phyloP scores from a whole-genome alignment of 2,888 invertebrate genomes.

The Agrotis ipsilon region DNA sequence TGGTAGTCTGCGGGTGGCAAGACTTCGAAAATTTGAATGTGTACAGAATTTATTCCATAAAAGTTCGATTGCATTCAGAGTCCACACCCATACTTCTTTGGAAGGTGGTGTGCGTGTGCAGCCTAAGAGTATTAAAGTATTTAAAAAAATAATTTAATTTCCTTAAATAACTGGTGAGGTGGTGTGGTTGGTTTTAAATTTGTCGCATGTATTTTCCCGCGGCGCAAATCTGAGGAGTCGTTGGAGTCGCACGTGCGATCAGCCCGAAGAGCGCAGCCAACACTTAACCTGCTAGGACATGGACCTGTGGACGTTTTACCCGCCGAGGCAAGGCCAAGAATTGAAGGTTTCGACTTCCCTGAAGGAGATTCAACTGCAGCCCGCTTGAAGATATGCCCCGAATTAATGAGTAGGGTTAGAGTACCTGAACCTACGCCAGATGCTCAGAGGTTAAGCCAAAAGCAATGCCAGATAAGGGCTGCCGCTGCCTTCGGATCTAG shows the following conservation, averaged over 20 bases:
- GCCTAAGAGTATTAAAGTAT: background rate
- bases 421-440: too few relatives aligned
- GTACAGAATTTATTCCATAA: slow-evolving; percentile 9
- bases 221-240: slow-evolving; percentile 13
- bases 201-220: slow-evolving; percentile 4
- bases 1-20: slow-evolving; percentile 2
- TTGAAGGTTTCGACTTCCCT: too few relatives aligned
- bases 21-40: slow-evolving; percentile 7
- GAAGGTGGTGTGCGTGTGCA: slow-evolving; percentile 29
- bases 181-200: slow-evolving; percentile 15
- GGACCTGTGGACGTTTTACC: too few relatives aligned
- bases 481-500: too few relatives aligned
- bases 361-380: too few relatives aligned
- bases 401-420: too few relatives aligned
- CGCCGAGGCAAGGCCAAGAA: too few relatives aligned
- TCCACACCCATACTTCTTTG: slow-evolving; percentile 39
- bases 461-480: too few relatives aligned
- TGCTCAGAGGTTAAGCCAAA: too few relatives aligned
- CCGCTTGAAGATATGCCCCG: too few relatives aligned
- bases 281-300: too few relatives aligned
- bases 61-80: slow-evolving; percentile 32
- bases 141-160: slow-evolving; percentile 12
- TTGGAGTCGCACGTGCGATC: too few relatives aligned
- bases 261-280: background rate
- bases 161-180: slow-evolving; percentile 6